Base-by-base conservation (phyloP, 2,888 invertebrate species). In the Drosophila rubida region DNA sequence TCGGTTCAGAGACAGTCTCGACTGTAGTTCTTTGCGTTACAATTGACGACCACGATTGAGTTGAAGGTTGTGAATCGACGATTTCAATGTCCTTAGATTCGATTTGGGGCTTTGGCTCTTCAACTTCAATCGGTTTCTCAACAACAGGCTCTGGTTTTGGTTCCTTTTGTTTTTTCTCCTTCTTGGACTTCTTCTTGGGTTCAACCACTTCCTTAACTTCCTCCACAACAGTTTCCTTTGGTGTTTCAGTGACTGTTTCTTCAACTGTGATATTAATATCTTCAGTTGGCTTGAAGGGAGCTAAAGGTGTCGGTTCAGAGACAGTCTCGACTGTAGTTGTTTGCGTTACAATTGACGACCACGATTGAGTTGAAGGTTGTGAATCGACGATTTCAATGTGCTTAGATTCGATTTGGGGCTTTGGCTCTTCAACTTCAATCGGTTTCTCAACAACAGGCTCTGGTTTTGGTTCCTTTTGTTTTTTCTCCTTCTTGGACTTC, bases 221-320 rank as follows among this genome's bases (percentile, higher is more conserved):
- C 32, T 32, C 32, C 1, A 32, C 32, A n/a, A 32, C 4, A 32
- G 32, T 32, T 5, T 32, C 32, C 9, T 11, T 32, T 11, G 9
- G 32, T 32, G 11, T 9, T 32, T 32, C 32, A 11, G 11, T 5
- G n/a, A 32, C n/a, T n/a, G 32, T n/a, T 32, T 32, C 32, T 1
- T 32, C 32, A 32, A 32, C 32, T 32, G 32, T 32, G 32, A 13
- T 35, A 35, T 35, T 35, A 3, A 35, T 1, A 4, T 35, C 32
- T 35, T 35, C 32, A 35, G 32, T n/a, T 35, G 32, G 32, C 32
- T 35, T 35, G 32, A 35, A 35, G n/a, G 32, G 32, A 13, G 32
- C 32, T 35, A 35, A 13, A 5, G 32, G 32, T 13, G 32, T n/a
- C 1, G 32, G 5, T 6, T 35, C 32, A 13, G 13, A 35, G 13